Base-by-base conservation (phyloP, 2,888 invertebrate species). In the Venustoraphidia nigricollis region DNA sequence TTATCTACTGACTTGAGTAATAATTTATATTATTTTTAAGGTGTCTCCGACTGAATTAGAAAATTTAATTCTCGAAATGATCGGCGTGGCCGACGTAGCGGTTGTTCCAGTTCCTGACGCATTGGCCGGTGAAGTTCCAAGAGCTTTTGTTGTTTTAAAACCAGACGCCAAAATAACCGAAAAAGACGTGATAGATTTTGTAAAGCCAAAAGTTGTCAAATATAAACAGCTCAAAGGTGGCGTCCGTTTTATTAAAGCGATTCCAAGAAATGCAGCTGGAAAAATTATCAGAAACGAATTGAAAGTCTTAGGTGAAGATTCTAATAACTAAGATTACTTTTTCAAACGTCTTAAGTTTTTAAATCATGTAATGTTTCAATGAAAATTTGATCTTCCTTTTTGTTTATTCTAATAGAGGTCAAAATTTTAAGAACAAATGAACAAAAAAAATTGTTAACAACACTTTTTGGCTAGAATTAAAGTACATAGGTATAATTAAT, bases 21-120 rank as follows among this genome's bases (percentile, higher is more conserved):
- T 41, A 27, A 41, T 13, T 44, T 47, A 44, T 46, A 50, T 41
- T 48, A 54, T 57, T 56, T n/a, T 68, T 41, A 60, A 88, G 85
- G 89, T 90, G 34, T 83, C 90, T 1, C 90, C 90, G 17, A 86
- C 89, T 2, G 90, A 91, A 67, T 64, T 90, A 50, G 90, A 91
- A 66, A 82, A 79, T 54, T 62, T 89, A 8, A 73, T 90, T 40
- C 71, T 84, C 62, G 79, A 83, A 60, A 73, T 79, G 53, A 76
- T 80, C 0, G 79, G 76, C 50, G 78, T 90, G 10, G 74, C 75
- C 0, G 89, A 89, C 60, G 85, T 79, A 1, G 88, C 86, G 0
- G 88, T 89, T 0, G 79, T 89, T 9, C 88, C 87, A 1, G 69
- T 84, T 14, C 79, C 82, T 0, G 79, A 86, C 58, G 68, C 75